A percentile compares a stretch with the other conserved stretches of the same genome.
phyloP scores from a whole-genome alignment of 2,113 vertebrate species.

The Nesoenas mayeri region DNA sequence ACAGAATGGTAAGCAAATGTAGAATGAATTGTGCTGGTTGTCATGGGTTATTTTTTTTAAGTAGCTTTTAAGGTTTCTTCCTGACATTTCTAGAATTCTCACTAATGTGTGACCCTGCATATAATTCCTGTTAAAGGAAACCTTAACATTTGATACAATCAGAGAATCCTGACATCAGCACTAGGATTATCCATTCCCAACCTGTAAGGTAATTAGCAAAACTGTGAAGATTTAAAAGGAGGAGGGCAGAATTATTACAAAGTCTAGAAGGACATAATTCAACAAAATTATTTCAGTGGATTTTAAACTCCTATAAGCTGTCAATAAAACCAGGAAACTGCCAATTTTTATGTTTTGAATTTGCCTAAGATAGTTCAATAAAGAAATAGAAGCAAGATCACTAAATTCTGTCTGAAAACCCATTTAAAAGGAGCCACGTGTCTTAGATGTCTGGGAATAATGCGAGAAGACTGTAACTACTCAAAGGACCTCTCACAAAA shows the following conservation, averaged over 20 bases:
- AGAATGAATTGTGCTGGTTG: neutral
- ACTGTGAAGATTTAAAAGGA: neutral
- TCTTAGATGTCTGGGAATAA: neutral
- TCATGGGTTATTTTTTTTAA: neutral
- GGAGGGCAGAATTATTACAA: neutral
- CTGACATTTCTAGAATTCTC: neutral
- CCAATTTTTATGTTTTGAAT: neutral
- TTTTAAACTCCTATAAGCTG: neutral
- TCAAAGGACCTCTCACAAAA: neutral
- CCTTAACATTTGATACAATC: neutral
- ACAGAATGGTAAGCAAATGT: neutral
- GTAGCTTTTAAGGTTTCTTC: neutral
- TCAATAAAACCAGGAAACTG: neutral
- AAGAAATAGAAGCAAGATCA: neutral
- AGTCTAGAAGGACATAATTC: neutral
- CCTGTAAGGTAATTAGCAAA: neutral
- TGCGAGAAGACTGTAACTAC: fast-evolving
- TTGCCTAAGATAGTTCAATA: neutral
- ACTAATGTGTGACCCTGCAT: neutral
- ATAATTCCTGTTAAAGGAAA: neutral
- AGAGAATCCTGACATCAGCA: neutral
- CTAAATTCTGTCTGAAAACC: neutral
- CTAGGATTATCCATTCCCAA: neutral
- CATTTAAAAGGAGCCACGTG: neutral
- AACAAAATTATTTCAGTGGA: neutral